These are phyloP conservation scores for Hydrotaea diabolus DNA, from an alignment of 2,888 invertebrate species.

Conservation along the genomic window DNA sequence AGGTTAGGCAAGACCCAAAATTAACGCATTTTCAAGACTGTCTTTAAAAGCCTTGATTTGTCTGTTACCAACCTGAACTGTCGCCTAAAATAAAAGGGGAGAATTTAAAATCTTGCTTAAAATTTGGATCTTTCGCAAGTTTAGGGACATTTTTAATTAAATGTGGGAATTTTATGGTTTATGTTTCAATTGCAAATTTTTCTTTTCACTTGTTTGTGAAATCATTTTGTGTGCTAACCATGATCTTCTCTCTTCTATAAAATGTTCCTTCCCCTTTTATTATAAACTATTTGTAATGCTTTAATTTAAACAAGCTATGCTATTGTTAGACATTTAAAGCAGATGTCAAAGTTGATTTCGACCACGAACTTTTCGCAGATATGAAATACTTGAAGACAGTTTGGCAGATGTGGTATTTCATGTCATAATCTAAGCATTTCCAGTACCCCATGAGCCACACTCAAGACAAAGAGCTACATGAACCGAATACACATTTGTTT, in stretches of 20 bases:
- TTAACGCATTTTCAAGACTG: no score
- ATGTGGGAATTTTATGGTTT: no score
- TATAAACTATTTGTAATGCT: not conserved
- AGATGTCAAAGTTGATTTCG: not conserved
- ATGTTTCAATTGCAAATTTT: no score
- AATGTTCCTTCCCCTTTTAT: constrained; percentile 12
- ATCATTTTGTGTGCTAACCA: constrained; percentile 12
- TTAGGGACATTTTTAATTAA: no score
- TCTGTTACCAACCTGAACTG: no score
- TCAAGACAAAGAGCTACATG: not conserved
- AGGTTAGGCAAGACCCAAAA: no score
- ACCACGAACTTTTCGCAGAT: constrained; percentile 9
- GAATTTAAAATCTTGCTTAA: no score
- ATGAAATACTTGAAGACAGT: not conserved
- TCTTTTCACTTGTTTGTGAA: no score
- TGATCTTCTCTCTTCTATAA: not conserved
- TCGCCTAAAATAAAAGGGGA: no score
- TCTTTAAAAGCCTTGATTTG: no score
- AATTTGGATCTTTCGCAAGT: no score
- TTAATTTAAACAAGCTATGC: not conserved
- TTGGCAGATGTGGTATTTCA: not conserved
- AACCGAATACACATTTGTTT: constrained; percentile 1
- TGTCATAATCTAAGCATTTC: not conserved
- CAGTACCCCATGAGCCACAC: no score
- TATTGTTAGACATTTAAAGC: not conserved